Base-by-base conservation (phyloP, 2,888 invertebrate genomes). In the Eupeodes latifasciatus region DNA sequence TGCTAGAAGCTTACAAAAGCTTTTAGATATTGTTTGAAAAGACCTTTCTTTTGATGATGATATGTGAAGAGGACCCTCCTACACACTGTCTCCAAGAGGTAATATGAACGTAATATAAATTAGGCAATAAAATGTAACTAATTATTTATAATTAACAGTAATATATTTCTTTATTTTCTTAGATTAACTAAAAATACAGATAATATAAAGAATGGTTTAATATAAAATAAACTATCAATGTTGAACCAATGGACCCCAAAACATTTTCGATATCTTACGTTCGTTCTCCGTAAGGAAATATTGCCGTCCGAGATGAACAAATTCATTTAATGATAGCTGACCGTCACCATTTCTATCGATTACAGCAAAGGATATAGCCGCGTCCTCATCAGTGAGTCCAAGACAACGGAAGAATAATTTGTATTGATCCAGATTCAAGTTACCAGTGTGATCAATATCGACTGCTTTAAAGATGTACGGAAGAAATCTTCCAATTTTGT, bases 381-480 rank as follows among this genome's bases (percentile, higher is more conserved):
- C 97, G 91, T 96, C 96, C 91, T 96, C 96, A 90, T 96, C 95
- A 89, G 95, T 94, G 34, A 97, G 94, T 27, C 96, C 97, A 89
- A 98, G 94, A 91, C 97, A 97, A 91, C 96, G 92, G 94, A 96
- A 97, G 94, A 97, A 97, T 91, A 97, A 91, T 94, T 97, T 96
- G 94, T 96, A 97, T 94, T 97, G 97, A 91, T 96, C 95, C 89
- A 97, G 95, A 19, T 96, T 96, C 91, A 98, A 96, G 92, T 95
- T 96, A 2, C 97, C 97, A 5, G 96, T 96, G 90, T 95, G 95
- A 92, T 97, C 97, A 91, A 96, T 96, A 93, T 98, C 97, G 4
- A 97, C 96, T 69, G 97, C 97, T 97, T 96, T 96, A 92, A 97
- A 97, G 90, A 98, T 93, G 92, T 96, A 97, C 0, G 97, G 97